Conservation (phyloP, 2,113 vertebrate genomes). For the Microtus ochrogaster region DNA sequence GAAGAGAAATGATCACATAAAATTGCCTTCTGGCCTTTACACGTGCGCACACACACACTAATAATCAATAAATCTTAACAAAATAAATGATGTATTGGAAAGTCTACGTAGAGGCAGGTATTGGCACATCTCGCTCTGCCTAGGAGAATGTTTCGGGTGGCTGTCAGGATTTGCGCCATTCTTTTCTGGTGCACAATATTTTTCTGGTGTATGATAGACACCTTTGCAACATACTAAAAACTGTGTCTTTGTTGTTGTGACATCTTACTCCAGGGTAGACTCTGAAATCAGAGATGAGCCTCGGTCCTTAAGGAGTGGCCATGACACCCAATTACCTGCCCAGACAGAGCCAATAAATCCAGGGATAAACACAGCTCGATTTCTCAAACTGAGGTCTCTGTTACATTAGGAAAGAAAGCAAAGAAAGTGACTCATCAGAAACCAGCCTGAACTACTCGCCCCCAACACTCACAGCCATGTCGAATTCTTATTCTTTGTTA, state of each 20-base stretch:
- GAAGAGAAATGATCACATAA: neutral
- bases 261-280: neutral
- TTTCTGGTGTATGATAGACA: neutral
- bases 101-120: neutral
- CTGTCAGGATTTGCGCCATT: neutral
- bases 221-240: neutral
- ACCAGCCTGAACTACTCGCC: neutral
- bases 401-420: neutral
- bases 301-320: neutral
- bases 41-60: neutral
- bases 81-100: neutral
- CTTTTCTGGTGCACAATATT: neutral
- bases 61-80: neutral
- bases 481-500: neutral
- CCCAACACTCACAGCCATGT: neutral
- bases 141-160: neutral
- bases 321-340: conserved; percentile 10
- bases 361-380: conserved; percentile 9
- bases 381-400: neutral
- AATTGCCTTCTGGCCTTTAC: neutral
- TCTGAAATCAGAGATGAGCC: conserved; percentile 12
- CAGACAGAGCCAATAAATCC: conserved; percentile 52
- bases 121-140: neutral
- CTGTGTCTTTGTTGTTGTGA: neutral
- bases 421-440: conserved; percentile 31